Evolutionary conservation across 2,113 vertebrate species (phyloP).

Genomic region (Oreochromis niloticus): DNA sequence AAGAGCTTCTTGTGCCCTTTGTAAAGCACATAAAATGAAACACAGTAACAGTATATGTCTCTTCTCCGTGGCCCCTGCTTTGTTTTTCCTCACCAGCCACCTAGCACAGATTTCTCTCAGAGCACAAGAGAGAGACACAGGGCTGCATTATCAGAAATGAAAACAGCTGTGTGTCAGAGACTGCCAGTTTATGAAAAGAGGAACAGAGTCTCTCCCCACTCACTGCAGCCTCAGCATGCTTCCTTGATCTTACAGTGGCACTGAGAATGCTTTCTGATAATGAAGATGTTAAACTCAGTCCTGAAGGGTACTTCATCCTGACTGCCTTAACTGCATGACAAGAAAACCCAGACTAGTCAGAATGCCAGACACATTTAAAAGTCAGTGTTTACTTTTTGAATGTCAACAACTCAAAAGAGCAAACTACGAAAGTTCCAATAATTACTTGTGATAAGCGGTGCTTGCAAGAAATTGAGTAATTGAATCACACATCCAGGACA

Average conservation of each 20-base stretch:
- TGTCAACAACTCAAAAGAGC: background rate
- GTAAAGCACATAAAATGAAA: background rate
- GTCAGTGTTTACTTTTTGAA: background rate
- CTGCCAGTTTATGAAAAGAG: background rate
- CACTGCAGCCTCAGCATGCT: background rate
- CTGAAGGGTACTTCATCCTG: background rate
- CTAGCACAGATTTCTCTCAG: background rate
- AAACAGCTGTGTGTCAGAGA: background rate
- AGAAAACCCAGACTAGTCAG: background rate
- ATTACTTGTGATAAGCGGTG: background rate
- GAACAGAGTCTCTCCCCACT: background rate
- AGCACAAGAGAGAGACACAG: background rate
- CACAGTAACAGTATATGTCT: background rate
- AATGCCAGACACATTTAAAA: background rate
- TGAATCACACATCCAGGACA: background rate
- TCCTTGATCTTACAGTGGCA: background rate
- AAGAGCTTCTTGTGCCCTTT: background rate
- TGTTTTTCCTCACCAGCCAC: slow-evolving; percentile 5
- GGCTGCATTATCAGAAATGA: background rate
- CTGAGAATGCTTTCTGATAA: background rate
- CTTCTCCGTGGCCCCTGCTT: background rate
- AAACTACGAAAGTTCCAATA: background rate
- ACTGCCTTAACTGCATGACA: background rate
- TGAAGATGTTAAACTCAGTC: background rate
- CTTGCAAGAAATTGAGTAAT: background rate